Evolutionary conservation across 1,140 invertebrate species (phyloP).

Genomic region (Microplitis mediator): DNA sequence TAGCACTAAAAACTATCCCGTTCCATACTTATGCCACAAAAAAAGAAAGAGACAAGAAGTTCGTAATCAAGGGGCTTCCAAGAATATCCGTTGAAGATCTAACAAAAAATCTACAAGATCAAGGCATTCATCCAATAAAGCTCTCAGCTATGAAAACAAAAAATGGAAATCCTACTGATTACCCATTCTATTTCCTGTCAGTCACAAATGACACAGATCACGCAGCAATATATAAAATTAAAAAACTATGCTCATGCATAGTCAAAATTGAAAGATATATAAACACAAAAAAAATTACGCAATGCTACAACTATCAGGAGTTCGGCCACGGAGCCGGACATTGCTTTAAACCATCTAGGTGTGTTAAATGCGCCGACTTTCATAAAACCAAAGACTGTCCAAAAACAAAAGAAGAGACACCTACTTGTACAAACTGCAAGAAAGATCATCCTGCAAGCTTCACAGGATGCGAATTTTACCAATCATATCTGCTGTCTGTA

Average conservation of each 20-base stretch:
- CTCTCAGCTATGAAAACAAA: neutral
- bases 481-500: neutral
- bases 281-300: constrained; percentile 23
- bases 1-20: neutral
- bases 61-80: neutral
- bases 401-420: neutral
- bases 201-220: neutral
- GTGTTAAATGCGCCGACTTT: constrained; percentile 21
- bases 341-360: constrained; percentile 18
- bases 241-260: neutral
- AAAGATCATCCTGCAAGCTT: constrained; percentile 23
- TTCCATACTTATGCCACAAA: neutral
- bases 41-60: neutral
- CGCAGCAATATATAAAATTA: neutral
- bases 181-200: neutral
- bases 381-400: constrained; percentile 5
- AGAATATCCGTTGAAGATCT: neutral
- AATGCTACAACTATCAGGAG: constrained; percentile 31
- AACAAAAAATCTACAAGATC: neutral
- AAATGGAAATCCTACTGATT: neutral
- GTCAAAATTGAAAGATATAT: neutral
- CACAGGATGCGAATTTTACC: neutral
- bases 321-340: constrained; percentile 24
- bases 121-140: neutral
- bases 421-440: constrained; percentile 29